A percentile compares a stretch with the other conserved stretches of the same genome.
Evolutionary conservation across 2,888 invertebrate species (phyloP).

Genomic region (Erannis defoliaria): DNA sequence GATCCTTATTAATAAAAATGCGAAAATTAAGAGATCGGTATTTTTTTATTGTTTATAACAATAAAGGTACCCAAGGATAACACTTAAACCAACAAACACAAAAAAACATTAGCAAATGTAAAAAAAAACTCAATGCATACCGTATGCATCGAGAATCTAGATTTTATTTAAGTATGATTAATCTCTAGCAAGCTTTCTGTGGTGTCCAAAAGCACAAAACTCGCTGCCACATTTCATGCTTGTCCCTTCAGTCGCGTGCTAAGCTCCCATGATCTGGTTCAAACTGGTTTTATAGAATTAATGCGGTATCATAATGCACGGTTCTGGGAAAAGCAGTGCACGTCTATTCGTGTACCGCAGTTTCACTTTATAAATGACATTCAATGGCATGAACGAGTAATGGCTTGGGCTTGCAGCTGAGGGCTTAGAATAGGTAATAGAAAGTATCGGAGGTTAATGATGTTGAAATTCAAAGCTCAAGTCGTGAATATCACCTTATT

Average conservation of each 20-base stretch:
- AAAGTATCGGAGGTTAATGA: neutral
- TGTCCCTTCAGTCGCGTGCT: conserved; percentile 33
- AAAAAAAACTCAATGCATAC: too few relatives aligned
- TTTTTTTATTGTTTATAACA: too few relatives aligned
- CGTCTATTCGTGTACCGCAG: conserved; percentile 1
- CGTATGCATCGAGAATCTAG: too few relatives aligned
- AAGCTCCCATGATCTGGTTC: conserved; percentile 20
- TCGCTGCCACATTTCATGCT: conserved; percentile 28
- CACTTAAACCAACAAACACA: too few relatives aligned
- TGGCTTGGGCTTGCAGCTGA: neutral
- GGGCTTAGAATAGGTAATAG: neutral
- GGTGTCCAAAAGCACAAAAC: conserved; percentile 3
- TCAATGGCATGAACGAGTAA: conserved; percentile 20
- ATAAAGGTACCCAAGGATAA: too few relatives aligned
- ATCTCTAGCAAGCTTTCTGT: neutral
- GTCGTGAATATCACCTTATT: neutral
- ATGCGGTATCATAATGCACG: conserved; percentile 39
- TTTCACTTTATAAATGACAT: conserved; percentile 31
- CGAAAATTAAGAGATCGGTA: too few relatives aligned
- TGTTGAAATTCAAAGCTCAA: neutral
- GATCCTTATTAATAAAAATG: too few relatives aligned
- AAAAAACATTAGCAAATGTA: too few relatives aligned
- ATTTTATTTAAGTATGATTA: too few relatives aligned
- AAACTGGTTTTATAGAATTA: conserved; percentile 33
- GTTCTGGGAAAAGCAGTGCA: conserved; percentile 27